Conservation (phyloP, 2,797 vertebrate species). For the Sorex maritimensis region DNA sequence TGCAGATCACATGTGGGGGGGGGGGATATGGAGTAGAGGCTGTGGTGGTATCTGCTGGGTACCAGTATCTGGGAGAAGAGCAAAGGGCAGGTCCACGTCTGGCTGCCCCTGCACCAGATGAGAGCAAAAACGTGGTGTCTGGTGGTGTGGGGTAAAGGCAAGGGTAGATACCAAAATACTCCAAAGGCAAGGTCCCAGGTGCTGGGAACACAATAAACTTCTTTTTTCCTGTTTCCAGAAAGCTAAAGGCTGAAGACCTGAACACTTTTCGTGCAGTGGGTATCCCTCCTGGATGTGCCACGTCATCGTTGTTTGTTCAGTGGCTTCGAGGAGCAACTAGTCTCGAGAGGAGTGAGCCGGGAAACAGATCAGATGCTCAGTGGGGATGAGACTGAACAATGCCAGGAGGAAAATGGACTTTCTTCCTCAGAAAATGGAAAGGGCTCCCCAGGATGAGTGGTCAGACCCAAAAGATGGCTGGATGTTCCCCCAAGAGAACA, state of each 20-base stretch:
- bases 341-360: no score
- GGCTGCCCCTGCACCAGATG: no score
- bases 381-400: not conserved
- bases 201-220: not conserved
- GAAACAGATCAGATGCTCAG: no score
- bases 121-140: no score
- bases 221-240: not conserved
- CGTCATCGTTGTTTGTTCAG: not conserved
- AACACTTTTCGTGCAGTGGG: not conserved
- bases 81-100: no score
- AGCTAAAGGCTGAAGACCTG: not conserved
- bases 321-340: not conserved
- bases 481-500: not conserved
- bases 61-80: no score
- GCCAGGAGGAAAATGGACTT: not conserved
- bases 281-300: not conserved
- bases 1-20: no score
- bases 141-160: not conserved
- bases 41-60: no score
- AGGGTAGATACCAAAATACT: not conserved
- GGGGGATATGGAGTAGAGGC: no score
- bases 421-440: no score
- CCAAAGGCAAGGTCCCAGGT: not conserved
- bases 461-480: no score
- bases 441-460: no score